Evolutionary conservation across 2,888 invertebrate genomes (phyloP), one percentile per base, ranked within the genome.

Genomic region (Drosophila aldrichi): DNA sequence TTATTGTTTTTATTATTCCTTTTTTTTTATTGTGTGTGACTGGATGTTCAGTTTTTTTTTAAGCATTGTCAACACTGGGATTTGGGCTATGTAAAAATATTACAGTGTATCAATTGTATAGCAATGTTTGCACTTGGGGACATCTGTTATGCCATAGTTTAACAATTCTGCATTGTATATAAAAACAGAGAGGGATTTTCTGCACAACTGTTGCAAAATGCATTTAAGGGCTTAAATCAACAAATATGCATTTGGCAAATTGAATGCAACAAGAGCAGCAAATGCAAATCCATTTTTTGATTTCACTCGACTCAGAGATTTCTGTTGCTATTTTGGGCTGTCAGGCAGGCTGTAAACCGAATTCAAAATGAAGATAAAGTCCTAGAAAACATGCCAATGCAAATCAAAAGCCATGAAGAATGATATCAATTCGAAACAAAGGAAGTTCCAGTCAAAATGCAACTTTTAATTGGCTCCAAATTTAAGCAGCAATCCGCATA

Each of bases 11-110:
- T n/a, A 14, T 43, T 8, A 14, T 49, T 10, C 1, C 8, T 8
- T 29, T 29, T 8, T 16, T n/a, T n/a, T 43, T 18, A 20, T 49
- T n/a, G 48, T 10, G 29, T 48, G n/a, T 9, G 48, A n/a, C 10
- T 22, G 18, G n/a, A 40, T 38, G 38, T 57, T 38, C 36, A 36
- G 20, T 38, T 22, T 57, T 38, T 22, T 57, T 67, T 55, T 62
- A 62, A 41, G 48, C 61, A 58, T 38, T 61, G 61, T 76, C 71
- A 66, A 65, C 58, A n/a, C 9, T 59, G 56, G 72, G 59, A 66
- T 67, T 75, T 67, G 36, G 60, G 25, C 38, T 16, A 32, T 48
- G 48, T 32, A 9, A 48, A 51, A 60, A 54, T 58, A 61, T 55
- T 36, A 49, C 44, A 65, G 40, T 3, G 10, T n/a, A 48, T 59